Base-by-base conservation (phyloP, 2,888 invertebrate species). In the Hemistola chrysoprasaria region DNA sequence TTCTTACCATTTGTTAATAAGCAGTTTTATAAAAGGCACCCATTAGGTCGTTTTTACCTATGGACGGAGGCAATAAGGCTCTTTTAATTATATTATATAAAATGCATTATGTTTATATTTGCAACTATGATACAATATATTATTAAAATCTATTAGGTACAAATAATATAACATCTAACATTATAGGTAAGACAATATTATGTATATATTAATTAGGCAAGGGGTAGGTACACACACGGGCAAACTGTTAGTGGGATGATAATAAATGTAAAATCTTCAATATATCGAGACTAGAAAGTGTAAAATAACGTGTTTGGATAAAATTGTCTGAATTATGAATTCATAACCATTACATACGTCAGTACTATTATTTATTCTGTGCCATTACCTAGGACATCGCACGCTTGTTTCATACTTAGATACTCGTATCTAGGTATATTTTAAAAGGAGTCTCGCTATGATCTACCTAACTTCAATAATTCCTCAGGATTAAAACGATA, bases 241-340 rank as follows among this genome's bases (percentile, higher is more conserved):
- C 34, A 34, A 29, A 30, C 38, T 34, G 40, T 45, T 47, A 48
- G 44, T 50, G 39, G 44, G 39, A 56, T 61, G 60, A 59, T 51
- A 58, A 61, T n/a, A n/a, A n/a, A n/a, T 53, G 64, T 56, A 63
- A 68, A 70, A 73, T 66, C 69, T 74, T 74, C 65, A 72, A 67
- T 71, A 74, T 73, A 78, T 78, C 66, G 79, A 85, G 86, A 87
- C 86, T 87, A 87, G 86, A 87, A 81, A 83, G 78, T 83, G 80
- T 81, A 73, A 71, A 55, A 65, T 61, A 61, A 67, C 71, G 65
- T 60, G 48, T 67, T 58, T 65, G 73, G 73, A 76, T 74, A 59
- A 63, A 62, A 79, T 76, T 74, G 79, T 71, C 75, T 67, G 58
- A 56, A 40, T 22, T 9, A 30, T n/a, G n/a, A n/a, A n/a, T n/a